These are phyloP conservation scores for Ophion ellenae DNA, from an alignment of 2,888 invertebrate genomes.

Conservation along the genomic window DNA sequence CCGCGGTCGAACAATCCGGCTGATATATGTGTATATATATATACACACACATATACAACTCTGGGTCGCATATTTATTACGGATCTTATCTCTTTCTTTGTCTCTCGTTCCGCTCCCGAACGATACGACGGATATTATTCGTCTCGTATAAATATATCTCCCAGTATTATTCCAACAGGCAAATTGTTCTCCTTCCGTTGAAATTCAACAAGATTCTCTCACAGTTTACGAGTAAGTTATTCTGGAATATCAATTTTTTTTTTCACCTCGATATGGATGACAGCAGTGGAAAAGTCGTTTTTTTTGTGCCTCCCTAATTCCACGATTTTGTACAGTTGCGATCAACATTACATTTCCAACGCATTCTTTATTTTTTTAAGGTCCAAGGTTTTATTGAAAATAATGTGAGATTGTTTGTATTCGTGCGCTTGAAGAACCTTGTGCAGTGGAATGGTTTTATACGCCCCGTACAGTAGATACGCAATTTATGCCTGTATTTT, in stretches of 20 bases:
- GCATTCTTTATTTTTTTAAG: neutral
- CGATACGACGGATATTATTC: slow-evolving; percentile 44
- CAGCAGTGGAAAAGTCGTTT: neutral
- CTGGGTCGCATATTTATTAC: slow-evolving; percentile 67
- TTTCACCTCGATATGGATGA: neutral
- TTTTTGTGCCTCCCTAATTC: neutral
- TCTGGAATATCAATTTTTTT: neutral
- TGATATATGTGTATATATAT: slow-evolving; percentile 37
- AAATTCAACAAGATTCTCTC: slow-evolving; percentile 53
- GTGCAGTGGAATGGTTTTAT: too few relatives aligned
- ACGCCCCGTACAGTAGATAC: too few relatives aligned
- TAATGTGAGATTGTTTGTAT: neutral
- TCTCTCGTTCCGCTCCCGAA: slow-evolving; percentile 30
- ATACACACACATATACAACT: neutral
- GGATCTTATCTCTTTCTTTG: slow-evolving; percentile 66
- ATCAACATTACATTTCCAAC: neutral
- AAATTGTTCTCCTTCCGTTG: slow-evolving; percentile 37
- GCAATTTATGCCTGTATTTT: too few relatives aligned
- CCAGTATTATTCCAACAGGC: slow-evolving; percentile 20
- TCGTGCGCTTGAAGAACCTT: too few relatives aligned
- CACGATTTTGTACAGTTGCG: neutral
- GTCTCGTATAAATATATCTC: slow-evolving; percentile 24
- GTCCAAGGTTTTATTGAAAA: neutral
- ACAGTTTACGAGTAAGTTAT: neutral
- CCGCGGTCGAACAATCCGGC: slow-evolving; percentile 47